These are phyloP conservation scores for Tetraodon nigroviridis DNA, from an alignment of 2,113 vertebrate species.

Conservation along the genomic window DNA sequence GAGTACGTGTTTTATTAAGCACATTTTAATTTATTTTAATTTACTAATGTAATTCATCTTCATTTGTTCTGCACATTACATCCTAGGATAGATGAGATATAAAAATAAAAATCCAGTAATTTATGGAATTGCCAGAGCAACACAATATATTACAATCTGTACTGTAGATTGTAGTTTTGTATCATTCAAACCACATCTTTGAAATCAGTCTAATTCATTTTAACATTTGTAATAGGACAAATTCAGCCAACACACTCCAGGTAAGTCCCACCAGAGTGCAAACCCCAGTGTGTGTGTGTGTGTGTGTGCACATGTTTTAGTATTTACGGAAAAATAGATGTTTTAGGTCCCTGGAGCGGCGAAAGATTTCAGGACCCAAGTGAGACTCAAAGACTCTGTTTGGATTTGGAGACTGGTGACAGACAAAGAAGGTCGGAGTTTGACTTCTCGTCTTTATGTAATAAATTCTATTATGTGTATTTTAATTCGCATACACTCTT, in stretches of 20 bases:
- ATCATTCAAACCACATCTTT: no score
- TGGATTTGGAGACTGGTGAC: constrained; percentile 61
- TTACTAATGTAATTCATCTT: background rate
- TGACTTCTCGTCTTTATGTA: background rate
- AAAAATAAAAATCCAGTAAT: no score
- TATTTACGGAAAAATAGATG: background rate
- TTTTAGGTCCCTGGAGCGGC: constrained; percentile 25
- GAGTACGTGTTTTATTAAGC: constrained; percentile 15
- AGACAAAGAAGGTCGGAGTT: constrained; percentile 25
- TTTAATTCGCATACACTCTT: background rate
- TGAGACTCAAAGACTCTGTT: constrained; percentile 34
- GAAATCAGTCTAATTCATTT: background rate
- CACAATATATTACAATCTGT: no score
- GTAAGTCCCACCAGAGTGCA: constrained; percentile 28
- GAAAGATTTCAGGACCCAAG: background rate
- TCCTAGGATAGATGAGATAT: no score
- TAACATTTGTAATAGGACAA: constrained; percentile 25
- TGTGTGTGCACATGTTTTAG: background rate
- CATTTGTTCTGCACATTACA: background rate
- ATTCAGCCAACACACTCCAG: constrained; percentile 5
- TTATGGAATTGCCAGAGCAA: no score
- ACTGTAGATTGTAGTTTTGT: no score
- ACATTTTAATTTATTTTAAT: background rate
- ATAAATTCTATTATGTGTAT: no score
- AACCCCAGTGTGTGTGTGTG: background rate